Evolutionary conservation across 1,140 invertebrate species (phyloP), one percentile per base, ranked within the genome.

Genomic region (Odontomachus brunneus): DNA sequence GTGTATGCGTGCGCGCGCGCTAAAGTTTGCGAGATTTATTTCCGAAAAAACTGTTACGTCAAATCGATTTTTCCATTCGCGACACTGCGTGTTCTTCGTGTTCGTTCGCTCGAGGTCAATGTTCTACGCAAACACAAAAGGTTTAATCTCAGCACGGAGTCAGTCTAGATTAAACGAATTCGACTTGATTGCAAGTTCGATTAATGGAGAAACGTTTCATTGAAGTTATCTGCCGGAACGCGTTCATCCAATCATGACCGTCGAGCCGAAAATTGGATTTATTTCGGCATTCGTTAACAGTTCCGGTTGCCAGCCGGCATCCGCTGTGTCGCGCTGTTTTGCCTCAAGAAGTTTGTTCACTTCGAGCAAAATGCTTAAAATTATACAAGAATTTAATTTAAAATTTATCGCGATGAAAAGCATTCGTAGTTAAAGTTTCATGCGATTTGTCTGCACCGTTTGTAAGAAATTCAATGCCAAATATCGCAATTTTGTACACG

Each of bases 201-300:
- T 73, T 83, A 84, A 74, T 49, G 51, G 80, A 74, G 69, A 44
- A 83, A 51, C 53, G 82, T 63, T 84, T 74, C 51, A 62, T 83
- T 53, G 24, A 65, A 74, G 44, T 84, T 84, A 83, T 74, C 62
- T 67, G 67, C 67, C 19, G 44, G 51, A 51, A 38, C 66, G 53
- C 49, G 59, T 67, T 74, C 26, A 29, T 80, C 66, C 75, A 80
- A 80, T 83, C 67, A 83, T 72, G 67, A 62, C 24, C 22, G 60
- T 38, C 3, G 44, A 74, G 60, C 82, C 83, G 59, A 60, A 84
- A 84, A 83, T 71, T 74, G 59, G 49, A 84, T 84, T 65, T 84
- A 83, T 84, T 84, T 83, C 60, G 9, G 22, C 60, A 51, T 19
- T 26, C 49, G 76, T 55, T 63, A 53, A 65, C 69, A 66, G 44